Evolutionary conservation across 1,140 invertebrate genomes (phyloP).

Genomic region (Batillaria attramentaria): DNA sequence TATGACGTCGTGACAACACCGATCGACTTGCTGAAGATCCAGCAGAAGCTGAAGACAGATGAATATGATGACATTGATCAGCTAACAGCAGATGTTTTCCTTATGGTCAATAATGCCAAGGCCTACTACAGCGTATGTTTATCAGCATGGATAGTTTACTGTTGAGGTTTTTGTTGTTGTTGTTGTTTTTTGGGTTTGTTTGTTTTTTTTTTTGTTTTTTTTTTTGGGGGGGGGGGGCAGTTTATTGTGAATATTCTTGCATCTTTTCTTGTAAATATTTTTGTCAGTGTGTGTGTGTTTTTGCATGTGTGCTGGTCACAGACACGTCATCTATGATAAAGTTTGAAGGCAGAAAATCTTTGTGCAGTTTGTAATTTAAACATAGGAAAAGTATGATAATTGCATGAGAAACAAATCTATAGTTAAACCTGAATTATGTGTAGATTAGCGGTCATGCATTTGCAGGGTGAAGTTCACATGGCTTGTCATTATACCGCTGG

Average conservation of each 20-base stretch:
- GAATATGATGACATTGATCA: conserved; percentile 86
- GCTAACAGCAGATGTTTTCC: conserved; percentile 90
- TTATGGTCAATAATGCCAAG: conserved; percentile 97
- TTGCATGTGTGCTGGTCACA: too few relatives aligned
- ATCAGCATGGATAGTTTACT: background rate
- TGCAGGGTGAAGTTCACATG: too few relatives aligned
- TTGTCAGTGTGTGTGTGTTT: too few relatives aligned
- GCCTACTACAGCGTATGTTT: conserved; percentile 89
- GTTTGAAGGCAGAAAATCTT: too few relatives aligned
- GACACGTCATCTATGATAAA: too few relatives aligned
- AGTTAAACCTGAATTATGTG: too few relatives aligned
- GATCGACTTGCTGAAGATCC: conserved; percentile 93
- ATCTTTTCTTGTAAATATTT: background rate
- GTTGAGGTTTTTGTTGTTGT: background rate
- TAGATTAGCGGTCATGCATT: too few relatives aligned
- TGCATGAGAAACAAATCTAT: too few relatives aligned
- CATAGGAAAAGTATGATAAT: too few relatives aligned
- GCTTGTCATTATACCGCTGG: too few relatives aligned
- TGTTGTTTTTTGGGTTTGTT: background rate
- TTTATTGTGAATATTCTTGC: background rate
- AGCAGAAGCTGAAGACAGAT: conserved; percentile 97
- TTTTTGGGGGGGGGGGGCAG: background rate
- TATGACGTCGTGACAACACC: conserved; percentile 85
- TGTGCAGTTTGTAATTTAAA: too few relatives aligned
- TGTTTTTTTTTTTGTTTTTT: background rate